Percentiles rank a stretch among this genome's conserved stretches.
phyloP scores from a whole-genome alignment of 2,888 invertebrate genomes.

The Tribolium freemani region DNA sequence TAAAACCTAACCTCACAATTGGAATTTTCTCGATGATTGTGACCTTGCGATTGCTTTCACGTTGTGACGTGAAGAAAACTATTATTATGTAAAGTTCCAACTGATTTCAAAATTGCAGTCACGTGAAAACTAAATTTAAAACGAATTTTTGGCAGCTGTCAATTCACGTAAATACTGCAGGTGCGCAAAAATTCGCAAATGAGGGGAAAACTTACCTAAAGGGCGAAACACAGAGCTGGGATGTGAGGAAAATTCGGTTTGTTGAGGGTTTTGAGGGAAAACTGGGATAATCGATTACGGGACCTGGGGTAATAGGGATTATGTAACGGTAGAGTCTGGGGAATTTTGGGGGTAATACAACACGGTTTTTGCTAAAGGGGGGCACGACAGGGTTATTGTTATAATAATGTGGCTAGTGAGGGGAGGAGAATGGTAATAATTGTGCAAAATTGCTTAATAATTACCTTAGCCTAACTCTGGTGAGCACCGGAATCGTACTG shows the following conservation, averaged over 20 bases:
- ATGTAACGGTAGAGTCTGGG: conserved; percentile 3
- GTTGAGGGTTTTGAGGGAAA: background rate
- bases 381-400: background rate
- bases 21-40: background rate
- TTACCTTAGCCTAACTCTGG: conserved; percentile 8
- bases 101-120: conserved; percentile 27
- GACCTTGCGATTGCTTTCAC: conserved; percentile 20
- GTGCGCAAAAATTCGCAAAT: conserved; percentile 10
- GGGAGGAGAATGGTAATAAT: background rate
- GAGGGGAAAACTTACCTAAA: background rate
- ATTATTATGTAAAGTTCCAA: background rate
- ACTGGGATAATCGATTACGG: conserved; percentile 3
- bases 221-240: background rate
- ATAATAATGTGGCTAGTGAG: background rate
- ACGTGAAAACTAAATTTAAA: conserved; percentile 39
- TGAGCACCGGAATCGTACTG: conserved; percentile 30
- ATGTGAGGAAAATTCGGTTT: background rate
- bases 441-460: background rate
- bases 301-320: background rate
- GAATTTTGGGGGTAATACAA: background rate
- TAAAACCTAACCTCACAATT: conserved; percentile 37
- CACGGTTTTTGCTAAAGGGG: background rate
- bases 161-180: conserved; percentile 2
- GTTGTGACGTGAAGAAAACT: background rate
- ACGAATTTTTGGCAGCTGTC: conserved; percentile 34